These are phyloP conservation scores for Thamnophis sirtalis DNA, from an alignment of 2,113 vertebrate species.

Conservation along the genomic window DNA sequence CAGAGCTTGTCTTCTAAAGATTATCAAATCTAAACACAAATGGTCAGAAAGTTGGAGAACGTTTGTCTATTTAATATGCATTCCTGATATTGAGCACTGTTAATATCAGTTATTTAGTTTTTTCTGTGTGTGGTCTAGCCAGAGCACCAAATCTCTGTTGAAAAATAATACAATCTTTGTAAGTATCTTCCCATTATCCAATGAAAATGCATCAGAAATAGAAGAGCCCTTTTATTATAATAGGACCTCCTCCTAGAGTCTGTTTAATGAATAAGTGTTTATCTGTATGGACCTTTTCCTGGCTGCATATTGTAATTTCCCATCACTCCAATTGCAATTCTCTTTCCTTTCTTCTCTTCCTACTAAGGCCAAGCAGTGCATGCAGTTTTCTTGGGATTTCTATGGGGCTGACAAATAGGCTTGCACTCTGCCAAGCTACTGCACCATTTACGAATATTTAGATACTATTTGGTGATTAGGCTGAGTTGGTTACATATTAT, in stretches of 20 bases:
- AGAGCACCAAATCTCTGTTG: neutral
- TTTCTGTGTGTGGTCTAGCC: neutral
- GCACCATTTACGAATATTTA: neutral
- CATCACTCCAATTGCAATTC: neutral
- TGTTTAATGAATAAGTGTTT: neutral
- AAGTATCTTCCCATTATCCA: neutral
- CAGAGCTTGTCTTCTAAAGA: neutral
- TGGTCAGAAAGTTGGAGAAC: neutral
- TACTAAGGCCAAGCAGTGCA: neutral
- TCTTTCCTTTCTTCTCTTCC: neutral
- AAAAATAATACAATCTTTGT: neutral
- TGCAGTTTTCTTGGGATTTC: neutral
- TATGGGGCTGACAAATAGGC: neutral
- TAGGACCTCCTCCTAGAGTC: neutral
- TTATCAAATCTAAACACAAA: neutral
- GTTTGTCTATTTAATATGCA: neutral
- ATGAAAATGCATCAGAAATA: neutral
- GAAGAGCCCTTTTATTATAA: neutral
- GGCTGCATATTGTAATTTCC: neutral
- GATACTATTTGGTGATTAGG: neutral
- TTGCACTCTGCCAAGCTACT: neutral
- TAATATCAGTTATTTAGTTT: neutral
- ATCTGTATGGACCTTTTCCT: neutral
- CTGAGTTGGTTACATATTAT: too few species aligned
- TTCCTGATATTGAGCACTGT: neutral